Conservation (phyloP, 2,888 invertebrate species). For the Petrophora chlorosata region DNA sequence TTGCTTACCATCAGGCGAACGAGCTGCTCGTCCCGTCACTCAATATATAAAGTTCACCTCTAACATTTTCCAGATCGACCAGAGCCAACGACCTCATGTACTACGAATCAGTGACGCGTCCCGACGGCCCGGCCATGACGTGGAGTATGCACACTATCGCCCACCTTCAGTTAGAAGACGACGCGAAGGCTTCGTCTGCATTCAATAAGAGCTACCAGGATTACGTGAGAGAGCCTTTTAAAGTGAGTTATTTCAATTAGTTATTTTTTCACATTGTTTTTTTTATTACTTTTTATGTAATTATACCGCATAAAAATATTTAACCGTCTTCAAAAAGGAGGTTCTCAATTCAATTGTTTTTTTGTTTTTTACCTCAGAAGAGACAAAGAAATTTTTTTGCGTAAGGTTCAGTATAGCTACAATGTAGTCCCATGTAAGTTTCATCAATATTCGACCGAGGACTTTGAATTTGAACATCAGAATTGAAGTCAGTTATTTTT, state of each 20-base stretch:
- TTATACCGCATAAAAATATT: too few relatives aligned
- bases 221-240: conserved; percentile 84
- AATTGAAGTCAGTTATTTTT: too few relatives aligned
- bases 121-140: conserved; percentile 85
- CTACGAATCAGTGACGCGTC: conserved; percentile 82
- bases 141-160: conserved; percentile 86
- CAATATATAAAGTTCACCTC: background rate
- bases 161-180: conserved; percentile 70
- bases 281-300: too few relatives aligned
- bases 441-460: too few relatives aligned
- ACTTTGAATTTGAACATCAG: too few relatives aligned
- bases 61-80: conserved; percentile 58
- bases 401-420: too few relatives aligned
- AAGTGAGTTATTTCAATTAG: conserved; percentile 72
- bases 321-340: too few relatives aligned
- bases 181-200: conserved; percentile 63
- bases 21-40: background rate
- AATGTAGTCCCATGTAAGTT: too few relatives aligned
- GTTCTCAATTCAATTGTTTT: too few relatives aligned
- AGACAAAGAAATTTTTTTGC: too few relatives aligned
- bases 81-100: conserved; percentile 79
- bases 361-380: too few relatives aligned
- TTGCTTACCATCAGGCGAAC: background rate
- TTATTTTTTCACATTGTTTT: background rate
- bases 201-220: conserved; percentile 80